A percentile compares a stretch with the other conserved stretches of the same genome.
Evolutionary conservation across 35 echinoderm and acorn worm genomes (phyloP).

Genomic region (Heliocidaris erythrogramma): DNA sequence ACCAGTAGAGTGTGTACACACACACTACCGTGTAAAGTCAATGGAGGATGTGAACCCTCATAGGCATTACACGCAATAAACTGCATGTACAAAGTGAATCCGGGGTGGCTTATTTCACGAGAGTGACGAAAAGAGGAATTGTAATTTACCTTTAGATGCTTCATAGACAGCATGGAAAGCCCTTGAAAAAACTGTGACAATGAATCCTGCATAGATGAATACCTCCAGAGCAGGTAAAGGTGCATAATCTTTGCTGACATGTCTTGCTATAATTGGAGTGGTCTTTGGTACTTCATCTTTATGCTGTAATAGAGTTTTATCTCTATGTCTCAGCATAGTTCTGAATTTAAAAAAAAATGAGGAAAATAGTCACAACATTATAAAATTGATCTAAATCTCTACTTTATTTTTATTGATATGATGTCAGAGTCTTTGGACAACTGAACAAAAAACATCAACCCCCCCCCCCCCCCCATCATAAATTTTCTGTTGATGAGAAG

Average conservation of each 20-base stretch:
- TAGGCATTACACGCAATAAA: no score
- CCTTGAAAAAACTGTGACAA: background rate
- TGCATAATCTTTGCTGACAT: slow-evolving; percentile 38
- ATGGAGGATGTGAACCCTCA: no score
- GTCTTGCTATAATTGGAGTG: background rate
- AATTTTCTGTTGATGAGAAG: no score
- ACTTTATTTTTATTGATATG: no score
- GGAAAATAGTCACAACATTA: background rate
- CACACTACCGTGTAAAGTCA: no score
- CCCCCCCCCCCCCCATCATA: no score
- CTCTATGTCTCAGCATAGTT: background rate
- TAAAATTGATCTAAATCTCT: no score
- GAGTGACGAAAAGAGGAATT: background rate
- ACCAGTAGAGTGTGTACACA: no score
- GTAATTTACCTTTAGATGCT: background rate
- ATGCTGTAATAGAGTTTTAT: background rate
- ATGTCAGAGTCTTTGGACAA: no score
- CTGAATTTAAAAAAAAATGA: background rate
- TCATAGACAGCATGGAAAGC: background rate
- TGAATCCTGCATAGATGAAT: background rate
- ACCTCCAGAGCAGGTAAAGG: background rate
- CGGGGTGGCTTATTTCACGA: no score
- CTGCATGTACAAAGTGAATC: no score
- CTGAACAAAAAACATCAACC: no score
- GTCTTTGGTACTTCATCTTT: background rate